Percentiles rank a stretch among this genome's conserved stretches.
These are phyloP conservation scores for Lasius fuliginosus DNA, from an alignment of 2,888 invertebrate species.

Conservation along the genomic window DNA sequence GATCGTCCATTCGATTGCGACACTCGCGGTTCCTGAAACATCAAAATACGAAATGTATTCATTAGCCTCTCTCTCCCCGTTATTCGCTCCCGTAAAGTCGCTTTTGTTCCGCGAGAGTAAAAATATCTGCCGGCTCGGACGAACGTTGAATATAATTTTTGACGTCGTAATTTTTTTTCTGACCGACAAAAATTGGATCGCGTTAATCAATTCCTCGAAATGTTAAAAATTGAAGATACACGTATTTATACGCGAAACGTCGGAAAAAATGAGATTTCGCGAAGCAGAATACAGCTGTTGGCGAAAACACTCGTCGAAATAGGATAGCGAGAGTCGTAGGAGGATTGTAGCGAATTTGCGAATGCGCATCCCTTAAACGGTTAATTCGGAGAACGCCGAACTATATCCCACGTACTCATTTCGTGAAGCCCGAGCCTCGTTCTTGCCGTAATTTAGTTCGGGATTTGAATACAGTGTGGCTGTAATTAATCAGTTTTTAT, in stretches of 20 bases:
- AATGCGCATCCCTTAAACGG: constrained; percentile 43
- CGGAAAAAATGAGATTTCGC: background rate
- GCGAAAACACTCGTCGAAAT: constrained; percentile 1
- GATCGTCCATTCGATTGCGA: constrained; percentile 49
- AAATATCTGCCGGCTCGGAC: background rate
- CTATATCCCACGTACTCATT: constrained; percentile 53
- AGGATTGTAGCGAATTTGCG: constrained; percentile 51
- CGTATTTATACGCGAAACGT: background rate
- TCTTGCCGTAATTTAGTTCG: constrained; percentile 48
- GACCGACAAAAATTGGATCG: background rate
- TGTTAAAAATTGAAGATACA: background rate
- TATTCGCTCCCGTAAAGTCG: background rate
- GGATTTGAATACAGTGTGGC: constrained; percentile 53
- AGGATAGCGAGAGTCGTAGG: background rate
- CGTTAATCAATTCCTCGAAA: background rate
- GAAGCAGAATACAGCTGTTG: background rate
- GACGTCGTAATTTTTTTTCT: background rate
- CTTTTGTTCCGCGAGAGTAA: constrained; percentile 10
- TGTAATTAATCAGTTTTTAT: constrained; percentile 57
- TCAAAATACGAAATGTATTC: background rate
- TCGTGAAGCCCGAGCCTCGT: constrained; percentile 23
- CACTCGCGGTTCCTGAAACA: constrained; percentile 65
- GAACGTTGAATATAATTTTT: background rate
- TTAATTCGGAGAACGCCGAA: constrained; percentile 47
- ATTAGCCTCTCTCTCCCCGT: background rate